Evolutionary conservation across 1,140 invertebrate species (phyloP).

Genomic region (Frieseomelitta varia): DNA sequence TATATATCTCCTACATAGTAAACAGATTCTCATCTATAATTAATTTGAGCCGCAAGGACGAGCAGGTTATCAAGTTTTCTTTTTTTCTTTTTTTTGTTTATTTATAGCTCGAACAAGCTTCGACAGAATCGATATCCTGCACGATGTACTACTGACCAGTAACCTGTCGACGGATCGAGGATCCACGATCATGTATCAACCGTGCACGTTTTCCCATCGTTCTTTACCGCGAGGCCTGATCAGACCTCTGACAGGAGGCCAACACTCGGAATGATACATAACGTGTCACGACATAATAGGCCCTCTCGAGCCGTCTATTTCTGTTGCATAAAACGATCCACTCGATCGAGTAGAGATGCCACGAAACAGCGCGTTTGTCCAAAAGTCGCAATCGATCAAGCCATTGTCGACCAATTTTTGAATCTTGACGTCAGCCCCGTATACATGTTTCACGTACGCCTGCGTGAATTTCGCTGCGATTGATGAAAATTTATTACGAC

Average conservation of each 20-base stretch:
- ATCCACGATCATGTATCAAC: constrained; percentile 53
- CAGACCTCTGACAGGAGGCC: constrained; percentile 67
- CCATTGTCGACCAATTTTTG: constrained; percentile 21
- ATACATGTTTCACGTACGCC: not conserved
- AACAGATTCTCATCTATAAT: not conserved
- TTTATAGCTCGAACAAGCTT: not conserved
- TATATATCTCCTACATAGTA: too few species aligned
- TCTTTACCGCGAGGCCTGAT: constrained; percentile 66
- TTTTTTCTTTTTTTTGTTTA: not conserved
- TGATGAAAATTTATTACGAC: not conserved
- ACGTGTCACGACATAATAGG: constrained; percentile 75
- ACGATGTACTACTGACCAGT: constrained; percentile 44
- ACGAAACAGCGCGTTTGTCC: constrained; percentile 50
- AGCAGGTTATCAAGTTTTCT: not conserved
- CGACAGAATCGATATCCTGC: not conserved
- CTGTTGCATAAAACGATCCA: constrained; percentile 61
- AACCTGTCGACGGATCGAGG: constrained; percentile 67
- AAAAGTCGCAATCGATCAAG: constrained; percentile 59
- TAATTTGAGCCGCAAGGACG: not conserved
- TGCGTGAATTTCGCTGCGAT: not conserved
- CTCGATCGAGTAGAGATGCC: constrained; percentile 53
- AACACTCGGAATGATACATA: constrained; percentile 74
- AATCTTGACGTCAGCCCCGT: not conserved
- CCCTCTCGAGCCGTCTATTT: constrained; percentile 67
- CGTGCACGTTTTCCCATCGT: constrained; percentile 75